Base-by-base conservation (phyloP, 1,140 invertebrate genomes). In the Solenopsis fugax region DNA sequence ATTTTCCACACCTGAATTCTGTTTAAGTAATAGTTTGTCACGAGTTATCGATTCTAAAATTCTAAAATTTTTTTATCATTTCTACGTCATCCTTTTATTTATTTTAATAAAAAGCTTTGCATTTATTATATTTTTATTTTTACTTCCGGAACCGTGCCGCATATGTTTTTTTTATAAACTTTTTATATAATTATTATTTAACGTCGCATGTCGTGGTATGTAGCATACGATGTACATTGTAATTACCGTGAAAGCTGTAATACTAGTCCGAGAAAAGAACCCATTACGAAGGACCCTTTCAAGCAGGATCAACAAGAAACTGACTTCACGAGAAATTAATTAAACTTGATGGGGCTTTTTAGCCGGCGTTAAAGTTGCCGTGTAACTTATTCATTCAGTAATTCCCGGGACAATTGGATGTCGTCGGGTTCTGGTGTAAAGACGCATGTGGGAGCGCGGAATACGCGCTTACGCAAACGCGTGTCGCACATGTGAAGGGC, bases 391-490 rank as follows among this genome's bases (percentile, higher is more conserved):
- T 84, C 80, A 84, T 84, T 84, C 54, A 29, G 80, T 84, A 84
- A 84, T 84, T 75, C 69, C 80, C 82, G 78, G 71, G 58, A 87
- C 86, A 88, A 85, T 85, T 67, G 82, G 50, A 85, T 54, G 82
- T 76, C 73, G 73, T 52, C 60, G 34, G 72, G 73, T 29, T 21
- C 21, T 69, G 52, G 7, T 60, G 41, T 75, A 75, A 84, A 75
- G n/a, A 16, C 34, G 78, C 78, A 18, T 69, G 54, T 13, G 21
- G 41, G 24, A 21, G 13, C 52, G 16, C 10, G 37, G 37, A 81
- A 81, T 56, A 69, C n/a, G 62, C 58, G 69, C 69, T 71, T 82
- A 65, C 62, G 50, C 71, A 72, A 54, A 9, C 29, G 69, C 24
- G 29, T n/a, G 41, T 24, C 34, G 50, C 56, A 24, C 29, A 24